A percentile compares a stretch with the other conserved stretches of the same genome.
Conservation (phyloP, 2,113 vertebrate species). For the Sinosuthora webbiana region DNA sequence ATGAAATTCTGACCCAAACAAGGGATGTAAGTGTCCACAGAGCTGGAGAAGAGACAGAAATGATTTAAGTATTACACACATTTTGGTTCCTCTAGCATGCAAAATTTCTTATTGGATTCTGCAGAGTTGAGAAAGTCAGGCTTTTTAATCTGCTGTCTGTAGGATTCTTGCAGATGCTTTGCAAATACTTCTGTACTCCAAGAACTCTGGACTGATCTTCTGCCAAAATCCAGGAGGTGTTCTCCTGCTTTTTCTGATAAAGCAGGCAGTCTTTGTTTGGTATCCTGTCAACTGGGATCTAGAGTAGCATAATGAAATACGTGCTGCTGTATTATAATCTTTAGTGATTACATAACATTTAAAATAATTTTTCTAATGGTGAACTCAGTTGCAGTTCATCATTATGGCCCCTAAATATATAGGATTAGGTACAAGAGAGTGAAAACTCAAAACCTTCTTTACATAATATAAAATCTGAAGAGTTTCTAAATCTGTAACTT, state of each 20-base stretch:
- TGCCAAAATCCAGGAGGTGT: neutral
- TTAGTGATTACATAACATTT: neutral
- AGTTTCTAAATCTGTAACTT: neutral
- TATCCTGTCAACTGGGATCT: neutral
- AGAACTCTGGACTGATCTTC: neutral
- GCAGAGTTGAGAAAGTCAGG: neutral
- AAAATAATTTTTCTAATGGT: neutral
- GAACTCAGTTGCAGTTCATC: neutral
- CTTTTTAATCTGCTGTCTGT: neutral
- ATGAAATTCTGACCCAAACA: neutral
- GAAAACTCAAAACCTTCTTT: neutral
- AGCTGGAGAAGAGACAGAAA: neutral
- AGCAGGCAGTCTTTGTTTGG: neutral
- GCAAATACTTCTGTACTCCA: neutral
- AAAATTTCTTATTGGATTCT: neutral
- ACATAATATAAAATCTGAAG: neutral
- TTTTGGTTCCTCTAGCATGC: neutral
- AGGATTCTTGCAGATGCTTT: neutral
- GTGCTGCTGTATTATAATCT: neutral
- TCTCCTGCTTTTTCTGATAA: conserved; percentile 10
- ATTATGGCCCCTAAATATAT: neutral
- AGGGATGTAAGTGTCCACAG: neutral
- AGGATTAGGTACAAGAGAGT: neutral
- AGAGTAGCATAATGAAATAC: neutral
- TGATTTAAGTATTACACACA: neutral